phyloP scores from a whole-genome alignment of 2,113 vertebrate genomes.

The Vidua chalybeata region DNA sequence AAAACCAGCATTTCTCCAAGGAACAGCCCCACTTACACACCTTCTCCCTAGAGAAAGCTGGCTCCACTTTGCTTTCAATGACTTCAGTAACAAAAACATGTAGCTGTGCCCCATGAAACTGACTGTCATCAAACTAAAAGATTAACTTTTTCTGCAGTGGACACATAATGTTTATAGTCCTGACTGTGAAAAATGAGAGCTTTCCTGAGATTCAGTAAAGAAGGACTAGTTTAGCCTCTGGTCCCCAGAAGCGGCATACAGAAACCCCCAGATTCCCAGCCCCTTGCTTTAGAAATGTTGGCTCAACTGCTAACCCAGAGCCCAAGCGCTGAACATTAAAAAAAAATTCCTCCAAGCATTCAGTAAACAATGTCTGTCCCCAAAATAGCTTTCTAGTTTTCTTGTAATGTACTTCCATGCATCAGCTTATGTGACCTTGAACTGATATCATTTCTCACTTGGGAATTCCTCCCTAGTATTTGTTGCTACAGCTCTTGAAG shows the following conservation, averaged over 20 bases:
- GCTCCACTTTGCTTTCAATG: neutral
- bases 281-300: neutral
- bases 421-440: slow-evolving; percentile 39
- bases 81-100: neutral
- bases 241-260: neutral
- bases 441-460: slow-evolving; percentile 37
- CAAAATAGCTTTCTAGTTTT: slow-evolving; percentile 41
- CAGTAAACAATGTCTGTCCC: slow-evolving; percentile 37
- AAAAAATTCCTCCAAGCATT: neutral
- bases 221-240: neutral
- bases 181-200: neutral
- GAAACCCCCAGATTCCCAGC: neutral
- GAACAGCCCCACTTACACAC: neutral
- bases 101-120: neutral
- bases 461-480: slow-evolving; percentile 37
- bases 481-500: slow-evolving; percentile 39
- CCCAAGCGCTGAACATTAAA: neutral
- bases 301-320: neutral
- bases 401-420: slow-evolving; percentile 55
- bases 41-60: neutral
- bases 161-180: neutral
- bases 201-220: neutral
- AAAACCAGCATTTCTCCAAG: neutral
- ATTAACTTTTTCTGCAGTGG: neutral
- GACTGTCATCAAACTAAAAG: neutral